Evolutionary conservation across 2,113 vertebrate species (phyloP), one percentile per base, ranked within the genome.

Genomic region (Boleophthalmus pectinirostris): DNA sequence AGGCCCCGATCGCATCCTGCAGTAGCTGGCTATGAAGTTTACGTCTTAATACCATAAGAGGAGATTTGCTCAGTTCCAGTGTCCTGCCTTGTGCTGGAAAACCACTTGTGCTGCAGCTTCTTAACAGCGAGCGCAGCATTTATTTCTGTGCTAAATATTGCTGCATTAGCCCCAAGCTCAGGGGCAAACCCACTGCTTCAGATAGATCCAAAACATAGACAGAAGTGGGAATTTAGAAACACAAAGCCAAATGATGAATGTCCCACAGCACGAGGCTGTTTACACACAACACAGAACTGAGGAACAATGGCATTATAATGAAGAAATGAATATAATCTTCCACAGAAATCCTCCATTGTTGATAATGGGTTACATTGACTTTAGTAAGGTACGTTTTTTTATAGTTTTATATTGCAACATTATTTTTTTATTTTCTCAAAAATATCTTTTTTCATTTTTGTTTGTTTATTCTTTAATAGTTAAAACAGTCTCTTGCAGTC

Each of bases 41-140:
- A 68, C 58, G 69, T 84, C 82, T 78, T 89, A 85, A 89, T 85
- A 75, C 85, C 84, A 79, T 90, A 85, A 87, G 82, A 86, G 63
- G 82, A 85, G 82, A 90, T 90, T 91, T 90, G n/a, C 78, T 82
- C 67, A 33, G 76, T 82, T 88, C 85, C 82, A 82, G 72, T 87
- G 84, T 75, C 87, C 81, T 68, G 81, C 63, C 70, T 79, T 85
- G 63, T 57, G 64, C 75, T 78, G 9, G 2, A 76, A 83, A 81
- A 73, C 75, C 83, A 81, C 81, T 85, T 85, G 82, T 29, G 49
- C 68, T 66, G 10, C 70, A 49, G 56, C 16, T 60, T 83, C 73
- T 84, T 66, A 33, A 49, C 61, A 29, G 38, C 49, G 46, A 25
- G 49, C n/a, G 45, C 74, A 73, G 53, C 45, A 69, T 66, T 80